Evolutionary conservation across 2,888 invertebrate species (phyloP), one percentile per base, ranked within the genome.

Genomic region (Yponomeuta sedellus): DNA sequence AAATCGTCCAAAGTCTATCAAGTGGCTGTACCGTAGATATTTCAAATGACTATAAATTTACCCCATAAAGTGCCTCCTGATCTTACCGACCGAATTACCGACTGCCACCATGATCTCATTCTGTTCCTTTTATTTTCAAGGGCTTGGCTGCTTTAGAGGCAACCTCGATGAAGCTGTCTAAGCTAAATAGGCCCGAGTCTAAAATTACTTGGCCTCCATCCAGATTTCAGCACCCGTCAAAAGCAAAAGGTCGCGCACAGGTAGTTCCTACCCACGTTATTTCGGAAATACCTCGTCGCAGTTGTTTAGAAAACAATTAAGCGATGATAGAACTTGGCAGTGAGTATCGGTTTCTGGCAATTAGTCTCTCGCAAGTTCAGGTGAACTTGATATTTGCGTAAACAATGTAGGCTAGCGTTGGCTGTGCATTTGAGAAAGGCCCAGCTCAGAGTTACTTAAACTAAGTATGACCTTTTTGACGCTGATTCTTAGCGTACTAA

Each of bases 181-280:
- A 20, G 59, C 8, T 52, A 16, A 52, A 52, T 52, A 52, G 4
- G 16, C 1, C 12, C 44, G 44, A 22, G 39, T 16, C 10, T 44
- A 20, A 44, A 64, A 64, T 64, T 44, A 44, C n/a, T 44, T 44
- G 59, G 59, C 59, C 59, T 22, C 10, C 22, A 22, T 59, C 59
- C 59, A 59, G 59, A 59, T 59, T 59, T 59, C 25, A 20, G 20
- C 59, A 22, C 59, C 20, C 25, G 22, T 22, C 59, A 11, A 20
- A 59, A 59, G 59, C 59, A 11, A 20, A 59, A 59, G 59, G 59
- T 59, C 59, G 25, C 44, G 16, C 5, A 1, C 22, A 59, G 59
- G 59, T 25, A 59, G 10, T 59, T 59, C 25, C 10, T n/a, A 11
- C 59, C 12, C 20, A 22, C 44, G 44, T 16, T 52, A 52, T 52